phyloP scores from a whole-genome alignment of 2,113 vertebrate species.

The Fregata magnificens region DNA sequence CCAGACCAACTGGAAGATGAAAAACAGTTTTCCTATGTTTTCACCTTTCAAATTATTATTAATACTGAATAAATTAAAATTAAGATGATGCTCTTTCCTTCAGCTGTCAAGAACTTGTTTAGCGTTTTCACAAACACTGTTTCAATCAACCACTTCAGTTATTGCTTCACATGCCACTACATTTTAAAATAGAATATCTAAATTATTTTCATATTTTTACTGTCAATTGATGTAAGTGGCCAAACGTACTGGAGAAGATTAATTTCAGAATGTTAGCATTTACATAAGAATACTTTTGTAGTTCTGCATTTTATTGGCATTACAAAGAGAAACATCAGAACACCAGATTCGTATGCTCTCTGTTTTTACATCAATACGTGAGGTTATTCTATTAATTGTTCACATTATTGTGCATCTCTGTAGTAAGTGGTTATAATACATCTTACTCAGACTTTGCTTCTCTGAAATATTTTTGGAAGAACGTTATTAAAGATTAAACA shows the following conservation, averaged over 20 bases:
- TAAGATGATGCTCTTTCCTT: background rate
- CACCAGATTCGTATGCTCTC: background rate
- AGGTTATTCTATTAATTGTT: background rate
- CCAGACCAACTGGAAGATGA: background rate
- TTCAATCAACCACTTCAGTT: background rate
- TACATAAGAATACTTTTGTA: background rate
- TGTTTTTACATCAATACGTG: background rate
- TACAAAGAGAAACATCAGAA: background rate
- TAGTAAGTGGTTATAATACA: background rate
- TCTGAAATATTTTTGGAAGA: background rate
- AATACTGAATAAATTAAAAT: background rate
- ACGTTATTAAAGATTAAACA: background rate
- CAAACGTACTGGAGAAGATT: background rate
- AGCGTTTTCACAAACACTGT: background rate
- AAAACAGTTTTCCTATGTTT: background rate
- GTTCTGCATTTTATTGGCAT: background rate
- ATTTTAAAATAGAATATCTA: background rate
- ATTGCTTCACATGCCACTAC: background rate
- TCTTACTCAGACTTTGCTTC: background rate
- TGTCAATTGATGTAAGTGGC: background rate
- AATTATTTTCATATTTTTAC: conserved; percentile 12
- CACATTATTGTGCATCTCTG: background rate
- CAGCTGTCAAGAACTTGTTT: background rate
- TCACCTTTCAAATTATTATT: background rate
- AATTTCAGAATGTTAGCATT: conserved; percentile 12